Base-by-base conservation (phyloP, 2,888 invertebrate species). In the Cephus sareptanus region DNA sequence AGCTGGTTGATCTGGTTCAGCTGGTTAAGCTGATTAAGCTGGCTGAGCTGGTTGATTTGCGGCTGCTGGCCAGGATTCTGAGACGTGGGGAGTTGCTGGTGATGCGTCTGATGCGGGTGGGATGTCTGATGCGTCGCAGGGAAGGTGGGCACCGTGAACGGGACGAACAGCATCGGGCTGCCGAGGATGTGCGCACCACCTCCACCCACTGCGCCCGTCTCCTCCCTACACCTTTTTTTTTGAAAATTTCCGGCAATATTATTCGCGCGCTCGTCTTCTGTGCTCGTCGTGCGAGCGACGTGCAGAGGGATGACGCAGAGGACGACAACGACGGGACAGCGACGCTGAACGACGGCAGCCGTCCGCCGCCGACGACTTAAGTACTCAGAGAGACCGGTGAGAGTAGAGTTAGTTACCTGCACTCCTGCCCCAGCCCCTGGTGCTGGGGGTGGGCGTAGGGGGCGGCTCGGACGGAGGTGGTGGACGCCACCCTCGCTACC, bases 401-500 rank as follows among this genome's bases (percentile, higher is more conserved):
- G 70, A 70, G 70, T 30, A 70, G 70, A 70, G 70, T 70, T 30
- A 70, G 83, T 89, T 91, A 91, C 91, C 91, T 91, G 91, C 91
- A 91, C 91, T 91, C 91, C 86, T 91, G 89, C 87, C 90, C 90
- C 90, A 91, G 89, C 86, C 89, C 87, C 86, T 91, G 91, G 87
- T 91, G 90, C 89, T 91, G 91, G 88, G 91, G 89, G 87, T 91
- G 91, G 89, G 91, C 90, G 91, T 91, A 91, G 90, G 91, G 91
- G 89, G 90, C 90, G 87, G 90, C 90, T 88, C 91, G 91, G 90
- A 91, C 90, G 90, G 91, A 91, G 91, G 91, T 91, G 91, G 91
- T 91, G 90, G 91, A 91, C 90, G 91, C 91, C 91, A 91, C 91
- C 91, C 91, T 91, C 90, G 91, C 91, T 87, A 91, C 91, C 90